These are phyloP conservation scores for Odontothrips loti DNA, from an alignment of 2,888 invertebrate genomes.

Conservation along the genomic window DNA sequence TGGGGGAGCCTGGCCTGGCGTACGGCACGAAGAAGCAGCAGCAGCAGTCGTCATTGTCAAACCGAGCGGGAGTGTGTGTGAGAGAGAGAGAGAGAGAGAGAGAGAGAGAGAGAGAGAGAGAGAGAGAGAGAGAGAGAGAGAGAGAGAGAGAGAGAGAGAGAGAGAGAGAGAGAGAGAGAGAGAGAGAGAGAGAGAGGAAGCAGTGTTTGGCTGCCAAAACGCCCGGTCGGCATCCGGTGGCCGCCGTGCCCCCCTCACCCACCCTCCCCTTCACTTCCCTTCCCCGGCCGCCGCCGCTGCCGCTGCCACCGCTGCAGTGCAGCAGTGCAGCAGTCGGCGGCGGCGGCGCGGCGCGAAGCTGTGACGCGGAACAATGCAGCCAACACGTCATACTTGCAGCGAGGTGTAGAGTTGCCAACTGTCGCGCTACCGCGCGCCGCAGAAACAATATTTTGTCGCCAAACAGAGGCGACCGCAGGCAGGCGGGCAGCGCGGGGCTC, in stretches of 20 bases:
- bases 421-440: not conserved
- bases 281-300: not conserved
- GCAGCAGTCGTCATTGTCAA: not conserved
- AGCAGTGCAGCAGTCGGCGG: not conserved
- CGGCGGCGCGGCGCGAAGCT: not conserved
- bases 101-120: not conserved
- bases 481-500: no score
- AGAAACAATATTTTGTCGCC: no score
- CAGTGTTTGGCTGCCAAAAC: conserved; percentile 12
- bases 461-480: no score
- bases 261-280: not conserved
- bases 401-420: not conserved
- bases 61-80: not conserved
- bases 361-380: not conserved
- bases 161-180: conserved; percentile 1
- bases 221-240: conserved; percentile 1
- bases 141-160: conserved; percentile 1
- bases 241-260: not conserved
- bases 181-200: conserved; percentile 3
- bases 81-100: not conserved
- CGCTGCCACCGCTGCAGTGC: not conserved
- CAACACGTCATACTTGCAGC: not conserved
- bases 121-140: not conserved
- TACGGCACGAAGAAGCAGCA: not conserved
- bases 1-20: not conserved